phyloP scores from a whole-genome alignment of 1,140 invertebrate genomes.

The Rhopalosiphum padi region DNA sequence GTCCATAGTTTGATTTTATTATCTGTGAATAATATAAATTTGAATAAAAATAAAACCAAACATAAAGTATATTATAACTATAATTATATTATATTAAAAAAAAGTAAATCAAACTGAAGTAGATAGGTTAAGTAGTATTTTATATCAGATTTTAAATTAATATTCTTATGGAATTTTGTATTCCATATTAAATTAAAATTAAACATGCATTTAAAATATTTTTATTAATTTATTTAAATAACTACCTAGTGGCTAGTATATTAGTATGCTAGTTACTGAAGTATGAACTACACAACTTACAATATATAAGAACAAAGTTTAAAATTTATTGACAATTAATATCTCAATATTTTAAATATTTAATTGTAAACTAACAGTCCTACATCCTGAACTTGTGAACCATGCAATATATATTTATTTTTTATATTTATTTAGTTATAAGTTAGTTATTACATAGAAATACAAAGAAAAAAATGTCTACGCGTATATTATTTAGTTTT shows the following conservation, averaged over 20 bases:
- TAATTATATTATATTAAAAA: no score
- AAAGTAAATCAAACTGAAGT: not conserved
- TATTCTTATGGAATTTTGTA: not conserved
- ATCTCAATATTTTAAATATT: not conserved
- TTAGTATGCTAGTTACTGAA: not conserved
- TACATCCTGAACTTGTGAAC: not conserved
- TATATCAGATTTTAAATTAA: not conserved
- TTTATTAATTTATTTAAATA: not conserved
- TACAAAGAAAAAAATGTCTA: not conserved
- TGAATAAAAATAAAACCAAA: not conserved
- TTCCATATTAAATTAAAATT: no score
- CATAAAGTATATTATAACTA: not conserved
- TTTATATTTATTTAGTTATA: not conserved
- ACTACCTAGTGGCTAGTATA: not conserved
- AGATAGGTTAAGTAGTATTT: not conserved
- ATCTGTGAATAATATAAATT: not conserved
- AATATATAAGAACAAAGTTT: not conserved
- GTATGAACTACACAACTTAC: not conserved
- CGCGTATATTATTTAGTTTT: not conserved
- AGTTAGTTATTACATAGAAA: not conserved
- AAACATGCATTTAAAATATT: no score
- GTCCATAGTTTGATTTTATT: conserved; percentile 12
- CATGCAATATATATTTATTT: not conserved
- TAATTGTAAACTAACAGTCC: not conserved
- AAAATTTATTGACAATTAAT: not conserved